Conservation (phyloP, 2,113 vertebrate species). For the Zosterops japonicus region DNA sequence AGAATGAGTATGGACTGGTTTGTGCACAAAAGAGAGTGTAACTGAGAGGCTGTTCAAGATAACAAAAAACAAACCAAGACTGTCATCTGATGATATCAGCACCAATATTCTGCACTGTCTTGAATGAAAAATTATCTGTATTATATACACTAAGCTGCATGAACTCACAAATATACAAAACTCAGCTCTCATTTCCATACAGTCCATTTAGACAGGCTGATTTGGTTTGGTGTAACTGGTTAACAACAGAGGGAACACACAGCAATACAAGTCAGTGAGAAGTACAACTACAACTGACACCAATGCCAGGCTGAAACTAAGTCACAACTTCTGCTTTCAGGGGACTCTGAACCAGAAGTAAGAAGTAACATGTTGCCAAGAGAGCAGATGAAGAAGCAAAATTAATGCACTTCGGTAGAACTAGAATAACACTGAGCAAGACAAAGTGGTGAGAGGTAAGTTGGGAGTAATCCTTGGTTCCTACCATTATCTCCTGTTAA, state of each 20-base stretch:
- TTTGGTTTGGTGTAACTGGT: not conserved
- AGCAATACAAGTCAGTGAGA: not conserved
- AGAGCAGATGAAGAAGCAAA: not conserved
- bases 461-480: not conserved
- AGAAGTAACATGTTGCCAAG: not conserved
- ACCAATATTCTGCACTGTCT: not conserved
- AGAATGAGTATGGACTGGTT: slow-evolving; percentile 29
- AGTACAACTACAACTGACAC: not conserved
- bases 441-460: not conserved
- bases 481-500: not conserved
- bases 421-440: not conserved
- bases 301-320: not conserved
- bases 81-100: not conserved
- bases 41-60: not conserved
- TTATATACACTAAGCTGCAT: not conserved
- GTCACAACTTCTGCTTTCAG: not conserved
- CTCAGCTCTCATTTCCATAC: not conserved
- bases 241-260: not conserved
- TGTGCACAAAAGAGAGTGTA: not conserved
- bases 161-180: not conserved
- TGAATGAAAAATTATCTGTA: not conserved
- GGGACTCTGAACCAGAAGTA: not conserved
- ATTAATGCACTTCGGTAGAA: not conserved
- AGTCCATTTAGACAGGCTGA: not conserved
- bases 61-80: not conserved